These are phyloP conservation scores for Cydia pomonella DNA, from an alignment of 1,140 invertebrate species.

Conservation along the genomic window DNA sequence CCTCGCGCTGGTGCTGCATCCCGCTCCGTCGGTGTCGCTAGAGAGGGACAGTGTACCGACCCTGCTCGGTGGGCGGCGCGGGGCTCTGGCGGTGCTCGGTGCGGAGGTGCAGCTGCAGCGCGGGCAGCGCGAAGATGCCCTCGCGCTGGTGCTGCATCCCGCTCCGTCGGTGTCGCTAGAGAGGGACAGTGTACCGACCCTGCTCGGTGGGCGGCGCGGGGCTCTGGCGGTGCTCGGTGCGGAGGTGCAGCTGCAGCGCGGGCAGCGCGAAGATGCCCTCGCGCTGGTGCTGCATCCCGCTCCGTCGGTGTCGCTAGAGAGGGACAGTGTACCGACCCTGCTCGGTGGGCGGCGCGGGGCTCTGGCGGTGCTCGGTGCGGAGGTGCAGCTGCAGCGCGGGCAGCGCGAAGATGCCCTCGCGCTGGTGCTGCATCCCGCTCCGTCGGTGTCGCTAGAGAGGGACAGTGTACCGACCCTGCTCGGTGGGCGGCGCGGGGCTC, in stretches of 20 bases:
- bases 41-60: conserved; percentile 66
- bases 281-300: conserved; percentile 88
- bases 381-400: conserved; percentile 95
- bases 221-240: conserved; percentile 94
- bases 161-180: conserved; percentile 84
- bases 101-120: conserved; percentile 94
- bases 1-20: too few relatives aligned
- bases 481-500: conserved; percentile 85
- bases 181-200: conserved; percentile 74
- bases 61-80: conserved; percentile 85
- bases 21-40: too few relatives aligned
- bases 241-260: conserved; percentile 94
- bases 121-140: conserved; percentile 97
- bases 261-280: conserved; percentile 98
- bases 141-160: conserved; percentile 89
- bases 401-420: conserved; percentile 97
- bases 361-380: conserved; percentile 95
- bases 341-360: conserved; percentile 85
- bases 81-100: conserved; percentile 93
- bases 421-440: conserved; percentile 86
- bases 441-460: conserved; percentile 82
- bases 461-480: conserved; percentile 80
- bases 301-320: conserved; percentile 82
- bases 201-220: conserved; percentile 85
- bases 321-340: conserved; percentile 78